Conservation (phyloP, 1,140 invertebrate species). For the Maniola jurtina region DNA sequence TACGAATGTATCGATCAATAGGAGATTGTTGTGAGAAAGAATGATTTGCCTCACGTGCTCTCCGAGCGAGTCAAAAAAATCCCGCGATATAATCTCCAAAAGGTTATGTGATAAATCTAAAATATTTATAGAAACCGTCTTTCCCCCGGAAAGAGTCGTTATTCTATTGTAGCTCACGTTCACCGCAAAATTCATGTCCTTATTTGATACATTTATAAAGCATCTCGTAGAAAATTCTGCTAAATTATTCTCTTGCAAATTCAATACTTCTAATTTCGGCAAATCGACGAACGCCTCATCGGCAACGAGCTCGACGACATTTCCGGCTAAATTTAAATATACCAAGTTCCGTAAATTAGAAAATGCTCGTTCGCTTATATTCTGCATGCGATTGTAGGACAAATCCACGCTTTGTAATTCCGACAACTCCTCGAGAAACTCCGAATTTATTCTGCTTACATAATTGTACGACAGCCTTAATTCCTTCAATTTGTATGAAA, state of each 20-base stretch:
- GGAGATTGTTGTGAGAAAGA: slow-evolving; percentile 85
- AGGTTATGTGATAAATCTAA: slow-evolving; percentile 85
- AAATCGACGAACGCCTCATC: slow-evolving; percentile 81
- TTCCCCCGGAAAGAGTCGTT: slow-evolving; percentile 78
- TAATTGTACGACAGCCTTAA: slow-evolving; percentile 87
- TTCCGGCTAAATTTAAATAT: slow-evolving; percentile 83
- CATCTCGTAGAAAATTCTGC: slow-evolving; percentile 81
- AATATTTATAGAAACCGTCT: slow-evolving; percentile 79
- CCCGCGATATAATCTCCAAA: slow-evolving; percentile 80
- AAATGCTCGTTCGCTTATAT: slow-evolving; percentile 75
- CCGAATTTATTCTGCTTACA: slow-evolving; percentile 78
- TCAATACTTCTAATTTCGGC: slow-evolving; percentile 82
- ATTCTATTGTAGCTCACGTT: slow-evolving; percentile 85
- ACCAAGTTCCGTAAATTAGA: slow-evolving; percentile 81
- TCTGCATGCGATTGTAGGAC: slow-evolving; percentile 83
- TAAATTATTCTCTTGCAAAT: slow-evolving; percentile 85
- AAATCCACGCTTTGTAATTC: slow-evolving; percentile 84
- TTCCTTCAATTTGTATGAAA: slow-evolving; percentile 86
- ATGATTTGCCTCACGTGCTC: slow-evolving; percentile 81
- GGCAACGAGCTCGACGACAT: slow-evolving; percentile 79
- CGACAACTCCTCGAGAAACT: slow-evolving; percentile 81
- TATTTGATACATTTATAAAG: slow-evolving; percentile 81
- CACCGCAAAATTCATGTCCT: slow-evolving; percentile 79
- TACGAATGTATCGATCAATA: slow-evolving; percentile 82
- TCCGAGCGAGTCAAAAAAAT: slow-evolving; percentile 80